Percentiles rank a stretch among this genome's conserved stretches.
Conservation (phyloP, 1,140 invertebrate genomes). For the Papilio xuthus region DNA sequence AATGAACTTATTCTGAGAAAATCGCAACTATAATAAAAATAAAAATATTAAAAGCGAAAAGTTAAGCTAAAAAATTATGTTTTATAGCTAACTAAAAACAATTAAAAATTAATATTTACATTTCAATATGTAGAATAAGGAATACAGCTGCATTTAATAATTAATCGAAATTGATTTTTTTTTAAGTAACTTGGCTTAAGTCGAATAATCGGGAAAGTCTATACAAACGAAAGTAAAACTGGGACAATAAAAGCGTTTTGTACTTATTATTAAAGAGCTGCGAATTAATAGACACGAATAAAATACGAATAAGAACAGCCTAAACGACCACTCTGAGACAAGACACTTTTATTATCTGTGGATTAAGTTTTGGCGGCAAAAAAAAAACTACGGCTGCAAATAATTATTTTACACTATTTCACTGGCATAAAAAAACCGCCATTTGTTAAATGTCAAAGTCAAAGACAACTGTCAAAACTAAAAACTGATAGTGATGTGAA, state of each 20-base stretch:
- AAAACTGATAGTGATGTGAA: background rate
- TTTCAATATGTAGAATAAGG: slow-evolving; percentile 37
- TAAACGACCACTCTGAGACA: slow-evolving; percentile 33
- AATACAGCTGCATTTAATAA: slow-evolving; percentile 36
- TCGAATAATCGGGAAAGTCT: slow-evolving; percentile 9
- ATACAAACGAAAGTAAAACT: slow-evolving; percentile 3
- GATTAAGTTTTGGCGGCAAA: background rate
- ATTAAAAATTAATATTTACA: slow-evolving; percentile 49
- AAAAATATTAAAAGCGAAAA: slow-evolving; percentile 47
- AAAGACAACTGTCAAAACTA: background rate
- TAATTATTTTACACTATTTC: background rate
- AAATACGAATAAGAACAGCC: slow-evolving; percentile 37
- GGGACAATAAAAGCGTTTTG: slow-evolving; percentile 32
- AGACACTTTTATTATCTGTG: slow-evolving; percentile 28
- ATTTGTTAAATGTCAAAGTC: background rate
- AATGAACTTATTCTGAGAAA: slow-evolving; percentile 65
- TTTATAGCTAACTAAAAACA: slow-evolving; percentile 44
- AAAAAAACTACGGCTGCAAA: background rate
- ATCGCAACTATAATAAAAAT: slow-evolving; percentile 46
- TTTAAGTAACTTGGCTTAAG: slow-evolving; percentile 51
- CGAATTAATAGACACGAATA: slow-evolving; percentile 10
- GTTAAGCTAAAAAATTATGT: slow-evolving; percentile 39
- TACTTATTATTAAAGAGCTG: slow-evolving; percentile 30
- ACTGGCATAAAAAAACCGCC: background rate
- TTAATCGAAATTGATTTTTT: slow-evolving; percentile 27